These are phyloP conservation scores for Cistogaster globosa DNA, from an alignment of 2,888 invertebrate genomes.

Conservation along the genomic window DNA sequence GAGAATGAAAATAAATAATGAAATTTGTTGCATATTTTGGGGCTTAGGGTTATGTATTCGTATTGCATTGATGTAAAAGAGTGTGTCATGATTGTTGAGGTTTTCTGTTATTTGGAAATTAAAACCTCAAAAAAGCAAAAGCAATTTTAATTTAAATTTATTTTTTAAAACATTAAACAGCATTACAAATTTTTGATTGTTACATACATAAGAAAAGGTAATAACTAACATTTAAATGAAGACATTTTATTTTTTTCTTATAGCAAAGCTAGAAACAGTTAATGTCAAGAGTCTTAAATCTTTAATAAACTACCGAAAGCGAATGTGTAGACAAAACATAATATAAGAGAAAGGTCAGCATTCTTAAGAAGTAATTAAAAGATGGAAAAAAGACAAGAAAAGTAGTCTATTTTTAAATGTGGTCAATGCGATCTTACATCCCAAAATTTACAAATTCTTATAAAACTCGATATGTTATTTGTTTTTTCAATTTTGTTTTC, in stretches of 20 bases:
- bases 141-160: conserved; percentile 50
- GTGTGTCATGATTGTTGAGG: conserved; percentile 31
- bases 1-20: background rate
- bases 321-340: background rate
- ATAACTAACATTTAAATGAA: conserved; percentile 19
- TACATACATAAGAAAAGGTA: too few species aligned
- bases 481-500: conserved; percentile 8
- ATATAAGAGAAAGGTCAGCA: conserved; percentile 14
- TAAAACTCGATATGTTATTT: background rate
- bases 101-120: conserved; percentile 54
- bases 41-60: conserved; percentile 8
- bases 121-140: conserved; percentile 61
- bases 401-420: background rate
- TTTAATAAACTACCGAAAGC: background rate
- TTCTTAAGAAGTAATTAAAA: conserved; percentile 34
- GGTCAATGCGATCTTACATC: conserved; percentile 6
- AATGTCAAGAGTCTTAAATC: background rate
- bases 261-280: too few species aligned
- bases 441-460: background rate
- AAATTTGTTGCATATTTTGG: conserved; percentile 62
- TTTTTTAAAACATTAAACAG: background rate
- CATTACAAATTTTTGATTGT: background rate
- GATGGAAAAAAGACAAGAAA: background rate
- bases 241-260: conserved; percentile 3
- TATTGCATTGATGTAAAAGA: background rate